These are phyloP conservation scores for Phyllopteryx taeniolatus DNA, from an alignment of 2,113 vertebrate genomes.

Conservation along the genomic window DNA sequence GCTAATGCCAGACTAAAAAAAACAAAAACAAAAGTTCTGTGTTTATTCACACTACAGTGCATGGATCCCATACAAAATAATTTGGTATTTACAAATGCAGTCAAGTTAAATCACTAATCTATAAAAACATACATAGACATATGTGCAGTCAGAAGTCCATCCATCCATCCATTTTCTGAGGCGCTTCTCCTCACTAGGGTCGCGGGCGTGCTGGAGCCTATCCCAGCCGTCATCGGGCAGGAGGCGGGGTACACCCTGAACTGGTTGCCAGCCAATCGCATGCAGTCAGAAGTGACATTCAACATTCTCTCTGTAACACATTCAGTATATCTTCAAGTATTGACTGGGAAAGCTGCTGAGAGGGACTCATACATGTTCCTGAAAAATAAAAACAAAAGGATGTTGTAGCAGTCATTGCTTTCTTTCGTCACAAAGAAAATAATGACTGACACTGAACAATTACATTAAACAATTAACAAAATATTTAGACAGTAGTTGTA, in stretches of 20 bases:
- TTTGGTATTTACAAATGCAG: slow-evolving; percentile 25
- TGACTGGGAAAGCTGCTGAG: slow-evolving; percentile 6
- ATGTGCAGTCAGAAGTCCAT: not conserved
- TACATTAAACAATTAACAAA: too few species aligned
- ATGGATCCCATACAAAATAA: slow-evolving; percentile 39
- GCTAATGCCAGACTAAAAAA: not conserved
- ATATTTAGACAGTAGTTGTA: too few species aligned
- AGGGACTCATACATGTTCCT: slow-evolving; percentile 48
- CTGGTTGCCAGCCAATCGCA: not conserved
- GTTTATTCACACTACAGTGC: slow-evolving; percentile 14
- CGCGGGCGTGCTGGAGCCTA: too few species aligned
- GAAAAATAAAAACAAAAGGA: slow-evolving; percentile 29
- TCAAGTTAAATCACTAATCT: slow-evolving; percentile 25
- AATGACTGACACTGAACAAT: too few species aligned
- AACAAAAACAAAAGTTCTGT: slow-evolving; percentile 1
- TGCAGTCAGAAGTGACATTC: slow-evolving; percentile 10
- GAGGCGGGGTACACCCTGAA: too few species aligned
- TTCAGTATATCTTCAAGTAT: slow-evolving; percentile 54
- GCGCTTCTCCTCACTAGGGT: too few species aligned
- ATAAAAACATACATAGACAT: slow-evolving; percentile 9
- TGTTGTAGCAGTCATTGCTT: not conserved
- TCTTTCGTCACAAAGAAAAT: not conserved
- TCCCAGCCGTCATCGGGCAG: too few species aligned
- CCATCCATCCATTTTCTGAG: too few species aligned
- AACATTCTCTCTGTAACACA: slow-evolving; percentile 23